Conservation (phyloP, 1,140 invertebrate species). For the Drosophila mauritiana region DNA sequence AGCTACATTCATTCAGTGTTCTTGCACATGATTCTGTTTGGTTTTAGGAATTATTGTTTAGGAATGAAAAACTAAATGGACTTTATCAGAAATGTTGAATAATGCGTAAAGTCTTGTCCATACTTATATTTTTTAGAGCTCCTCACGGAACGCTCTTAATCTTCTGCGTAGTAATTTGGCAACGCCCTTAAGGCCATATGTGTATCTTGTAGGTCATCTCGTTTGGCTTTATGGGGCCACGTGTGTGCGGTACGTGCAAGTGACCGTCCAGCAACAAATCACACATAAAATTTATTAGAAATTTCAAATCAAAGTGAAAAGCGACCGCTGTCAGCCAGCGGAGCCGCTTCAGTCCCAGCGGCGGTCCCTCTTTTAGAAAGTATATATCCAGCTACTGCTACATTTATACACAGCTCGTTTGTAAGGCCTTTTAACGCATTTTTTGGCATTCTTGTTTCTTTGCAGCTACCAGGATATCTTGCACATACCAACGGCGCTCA, state of each 20-base stretch:
- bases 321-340: conserved; percentile 68
- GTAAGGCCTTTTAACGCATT: conserved; percentile 67
- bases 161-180: conserved; percentile 20
- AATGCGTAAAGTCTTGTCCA: background rate
- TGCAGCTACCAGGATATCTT: conserved; percentile 89
- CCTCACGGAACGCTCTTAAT: conserved; percentile 2
- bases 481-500: conserved; percentile 87
- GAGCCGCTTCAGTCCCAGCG: conserved; percentile 12
- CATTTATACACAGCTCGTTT: conserved; percentile 55
- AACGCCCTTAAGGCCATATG: conserved; percentile 54
- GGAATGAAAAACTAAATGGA: background rate
- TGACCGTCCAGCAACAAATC: conserved; percentile 60
- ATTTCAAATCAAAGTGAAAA: conserved; percentile 81
- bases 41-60: background rate
- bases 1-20: background rate
- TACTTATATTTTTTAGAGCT: background rate
- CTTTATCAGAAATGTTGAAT: background rate
- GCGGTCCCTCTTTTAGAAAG: conserved; percentile 1
- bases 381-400: conserved; percentile 39
- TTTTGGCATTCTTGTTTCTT: conserved; percentile 68
- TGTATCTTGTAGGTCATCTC: conserved; percentile 56
- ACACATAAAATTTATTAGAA: conserved; percentile 82
- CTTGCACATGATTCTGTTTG: background rate
- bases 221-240: conserved; percentile 66
- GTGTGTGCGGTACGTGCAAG: conserved; percentile 38